Conservation (phyloP, 2,888 invertebrate genomes). For the Amphipoea lucens region DNA sequence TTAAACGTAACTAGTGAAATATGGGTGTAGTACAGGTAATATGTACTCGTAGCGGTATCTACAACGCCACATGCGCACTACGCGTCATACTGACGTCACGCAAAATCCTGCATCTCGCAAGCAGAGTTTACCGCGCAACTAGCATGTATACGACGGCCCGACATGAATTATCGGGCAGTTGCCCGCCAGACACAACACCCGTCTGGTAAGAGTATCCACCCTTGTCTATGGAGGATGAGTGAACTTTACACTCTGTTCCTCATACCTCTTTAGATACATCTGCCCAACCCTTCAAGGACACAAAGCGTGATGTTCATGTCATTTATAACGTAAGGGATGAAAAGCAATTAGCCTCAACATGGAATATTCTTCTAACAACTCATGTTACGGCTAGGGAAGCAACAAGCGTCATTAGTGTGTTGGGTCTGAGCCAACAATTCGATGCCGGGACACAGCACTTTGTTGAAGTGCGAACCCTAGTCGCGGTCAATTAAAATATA, state of each 20-base stretch:
- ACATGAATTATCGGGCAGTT: no score
- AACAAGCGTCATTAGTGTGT: constrained; percentile 53
- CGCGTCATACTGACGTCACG: no score
- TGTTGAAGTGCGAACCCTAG: constrained; percentile 27
- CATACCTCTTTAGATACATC: background rate
- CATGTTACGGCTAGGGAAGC: constrained; percentile 38
- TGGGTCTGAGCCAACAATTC: constrained; percentile 51
- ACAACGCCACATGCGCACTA: no score
- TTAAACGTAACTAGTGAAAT: no score
- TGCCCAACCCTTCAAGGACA: background rate
- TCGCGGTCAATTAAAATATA: constrained; percentile 31
- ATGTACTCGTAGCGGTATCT: no score
- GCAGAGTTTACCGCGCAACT: no score
- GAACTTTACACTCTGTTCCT: no score
- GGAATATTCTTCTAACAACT: constrained; percentile 19
- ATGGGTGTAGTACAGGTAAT: background rate
- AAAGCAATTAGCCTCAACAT: constrained; percentile 35
- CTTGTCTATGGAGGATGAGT: no score
- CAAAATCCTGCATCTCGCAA: no score
- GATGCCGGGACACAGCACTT: constrained; percentile 30
- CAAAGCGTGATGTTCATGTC: background rate
- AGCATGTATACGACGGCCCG: no score
- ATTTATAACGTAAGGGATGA: background rate
- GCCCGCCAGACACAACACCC: no score
- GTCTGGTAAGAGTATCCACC: no score